Percentiles rank a stretch among this genome's conserved stretches.
Evolutionary conservation across 2,888 invertebrate genomes (phyloP).

Genomic region (Eilema caniola): DNA sequence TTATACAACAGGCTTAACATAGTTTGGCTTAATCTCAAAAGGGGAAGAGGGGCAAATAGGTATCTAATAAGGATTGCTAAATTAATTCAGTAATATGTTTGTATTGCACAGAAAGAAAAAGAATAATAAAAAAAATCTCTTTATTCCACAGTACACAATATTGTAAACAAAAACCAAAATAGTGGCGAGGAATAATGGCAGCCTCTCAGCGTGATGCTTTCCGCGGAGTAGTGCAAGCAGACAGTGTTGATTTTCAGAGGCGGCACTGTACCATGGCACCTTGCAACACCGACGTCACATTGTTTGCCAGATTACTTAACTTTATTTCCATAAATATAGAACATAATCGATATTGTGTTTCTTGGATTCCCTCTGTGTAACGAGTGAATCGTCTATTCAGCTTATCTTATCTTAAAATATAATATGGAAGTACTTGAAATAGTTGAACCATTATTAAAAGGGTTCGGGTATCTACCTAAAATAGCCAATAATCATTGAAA

Average conservation of each 20-base stretch:
- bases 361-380: background rate
- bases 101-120: too few relatives aligned
- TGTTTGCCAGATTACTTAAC: background rate
- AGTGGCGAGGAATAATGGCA: too few relatives aligned
- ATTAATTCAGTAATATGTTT: background rate
- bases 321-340: background rate
- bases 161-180: too few relatives aligned
- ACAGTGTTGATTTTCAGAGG: too few relatives aligned
- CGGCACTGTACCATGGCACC: too few relatives aligned
- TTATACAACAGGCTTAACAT: conserved; percentile 3
- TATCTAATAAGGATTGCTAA: background rate
- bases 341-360: too few relatives aligned
- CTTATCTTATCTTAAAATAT: background rate
- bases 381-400: background rate
- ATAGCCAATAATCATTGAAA: background rate
- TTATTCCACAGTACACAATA: too few relatives aligned
- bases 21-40: conserved; percentile 25
- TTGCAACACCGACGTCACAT: too few relatives aligned
- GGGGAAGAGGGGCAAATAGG: conserved; percentile 15
- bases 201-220: too few relatives aligned
- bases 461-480: background rate
- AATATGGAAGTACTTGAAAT: background rate
- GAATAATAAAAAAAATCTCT: too few relatives aligned
- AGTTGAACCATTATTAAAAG: background rate
- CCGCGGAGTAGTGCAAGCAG: too few relatives aligned